Conservation (phyloP, 2,888 invertebrate species). For the Carcina quercana region DNA sequence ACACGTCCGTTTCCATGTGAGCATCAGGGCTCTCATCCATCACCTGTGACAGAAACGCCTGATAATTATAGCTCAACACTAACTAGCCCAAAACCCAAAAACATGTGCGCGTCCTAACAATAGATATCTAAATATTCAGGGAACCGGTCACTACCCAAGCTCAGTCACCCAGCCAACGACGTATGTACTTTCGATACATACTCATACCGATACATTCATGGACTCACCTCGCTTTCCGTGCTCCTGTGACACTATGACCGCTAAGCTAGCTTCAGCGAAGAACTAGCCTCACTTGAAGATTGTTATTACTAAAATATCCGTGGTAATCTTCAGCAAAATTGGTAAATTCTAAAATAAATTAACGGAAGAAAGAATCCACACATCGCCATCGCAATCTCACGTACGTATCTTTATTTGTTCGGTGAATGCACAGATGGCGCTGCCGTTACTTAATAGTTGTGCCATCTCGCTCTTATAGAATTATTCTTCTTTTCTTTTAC, state of each 20-base stretch:
- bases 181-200: constrained; percentile 55
- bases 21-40: constrained; percentile 57
- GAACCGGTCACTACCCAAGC: constrained; percentile 61
- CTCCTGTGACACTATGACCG: constrained; percentile 14
- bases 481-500: constrained; percentile 12
- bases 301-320: constrained; percentile 6
- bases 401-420: constrained; percentile 19
- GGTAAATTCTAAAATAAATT: constrained; percentile 33
- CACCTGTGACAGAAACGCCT: constrained; percentile 40
- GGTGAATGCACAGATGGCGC: constrained; percentile 20
- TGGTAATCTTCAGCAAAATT: constrained; percentile 5
- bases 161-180: constrained; percentile 37
- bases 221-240: constrained; percentile 51
- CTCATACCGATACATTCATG: constrained; percentile 46
- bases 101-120: constrained; percentile 25
- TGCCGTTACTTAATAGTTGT: constrained; percentile 7
- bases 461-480: constrained; percentile 7
- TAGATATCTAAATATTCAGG: constrained; percentile 35
- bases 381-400: constrained; percentile 48
- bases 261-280: constrained; percentile 15
- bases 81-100: no score
- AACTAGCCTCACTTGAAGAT: constrained; percentile 6
- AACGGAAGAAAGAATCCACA: constrained; percentile 44
- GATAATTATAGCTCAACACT: constrained; percentile 42
- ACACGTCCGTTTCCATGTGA: constrained; percentile 60